Percentiles rank a stretch among this genome's conserved stretches.
phyloP scores from a whole-genome alignment of 2,113 vertebrate genomes.

The Corapipo altera region DNA sequence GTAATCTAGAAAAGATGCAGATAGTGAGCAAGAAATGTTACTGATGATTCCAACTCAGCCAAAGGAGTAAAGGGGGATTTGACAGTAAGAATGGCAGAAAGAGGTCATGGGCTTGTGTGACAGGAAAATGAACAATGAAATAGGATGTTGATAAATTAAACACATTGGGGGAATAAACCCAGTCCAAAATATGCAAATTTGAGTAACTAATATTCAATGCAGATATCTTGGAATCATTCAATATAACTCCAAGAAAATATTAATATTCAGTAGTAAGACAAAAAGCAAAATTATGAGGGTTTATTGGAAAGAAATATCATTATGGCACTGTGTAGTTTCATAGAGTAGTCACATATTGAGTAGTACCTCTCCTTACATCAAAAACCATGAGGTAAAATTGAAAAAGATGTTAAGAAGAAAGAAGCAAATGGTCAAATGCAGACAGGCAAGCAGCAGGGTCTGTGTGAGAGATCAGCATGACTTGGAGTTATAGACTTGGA shows the following conservation, averaged over 20 bases:
- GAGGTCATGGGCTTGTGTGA: background rate
- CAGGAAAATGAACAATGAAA: background rate
- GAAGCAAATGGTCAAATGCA: background rate
- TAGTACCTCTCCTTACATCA: background rate
- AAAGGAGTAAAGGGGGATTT: background rate
- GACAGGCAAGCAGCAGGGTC: background rate
- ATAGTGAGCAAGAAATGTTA: background rate
- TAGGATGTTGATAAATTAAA: background rate
- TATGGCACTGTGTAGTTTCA: background rate
- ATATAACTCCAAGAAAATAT: background rate
- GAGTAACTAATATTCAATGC: background rate
- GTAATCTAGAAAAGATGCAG: background rate
- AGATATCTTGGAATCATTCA: background rate
- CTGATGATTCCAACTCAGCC: background rate
- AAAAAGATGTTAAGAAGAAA: background rate
- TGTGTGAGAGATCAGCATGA: background rate
- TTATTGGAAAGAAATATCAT: background rate
- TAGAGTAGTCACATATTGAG: background rate
- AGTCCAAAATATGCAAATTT: background rate
- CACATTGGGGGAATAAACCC: accelerated
- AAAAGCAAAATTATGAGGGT: background rate
- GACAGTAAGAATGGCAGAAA: background rate
- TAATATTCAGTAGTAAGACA: background rate
- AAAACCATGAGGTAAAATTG: background rate
- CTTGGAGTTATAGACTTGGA: background rate